Evolutionary conservation across 2,113 vertebrate genomes (phyloP).

Genomic region (Probosciger aterrimus): DNA sequence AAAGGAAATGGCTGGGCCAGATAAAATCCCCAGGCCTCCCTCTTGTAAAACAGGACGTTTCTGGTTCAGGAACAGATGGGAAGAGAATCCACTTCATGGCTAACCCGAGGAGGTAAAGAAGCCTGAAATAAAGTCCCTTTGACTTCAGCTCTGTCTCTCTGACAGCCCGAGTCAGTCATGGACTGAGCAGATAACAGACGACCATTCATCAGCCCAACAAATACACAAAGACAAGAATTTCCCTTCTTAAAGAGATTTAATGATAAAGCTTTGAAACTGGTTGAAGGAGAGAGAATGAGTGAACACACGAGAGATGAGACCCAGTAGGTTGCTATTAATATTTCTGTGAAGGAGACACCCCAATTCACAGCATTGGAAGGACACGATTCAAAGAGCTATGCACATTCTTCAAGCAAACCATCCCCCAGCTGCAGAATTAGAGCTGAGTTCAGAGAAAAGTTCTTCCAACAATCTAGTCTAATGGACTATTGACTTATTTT

Average conservation of each 20-base stretch:
- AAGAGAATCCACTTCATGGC: not conserved
- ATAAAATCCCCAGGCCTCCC: not conserved
- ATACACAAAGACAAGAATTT: constrained; percentile 57
- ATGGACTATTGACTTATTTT: not conserved
- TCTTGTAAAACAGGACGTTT: not conserved
- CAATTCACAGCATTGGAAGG: not conserved
- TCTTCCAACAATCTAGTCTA: not conserved
- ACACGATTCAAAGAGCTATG: not conserved
- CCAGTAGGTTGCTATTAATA: not conserved
- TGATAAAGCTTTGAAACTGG: constrained; percentile 10
- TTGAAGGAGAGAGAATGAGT: not conserved
- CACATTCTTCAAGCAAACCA: not conserved
- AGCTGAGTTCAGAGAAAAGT: not conserved
- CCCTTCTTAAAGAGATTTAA: constrained; percentile 25
- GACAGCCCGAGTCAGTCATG: constrained; percentile 9
- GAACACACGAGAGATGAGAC: not conserved
- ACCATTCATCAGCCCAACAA: constrained; percentile 42
- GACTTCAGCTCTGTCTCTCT: constrained; percentile 12
- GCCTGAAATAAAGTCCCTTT: constrained; percentile 25
- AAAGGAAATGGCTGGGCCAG: not conserved
- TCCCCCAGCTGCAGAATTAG: not conserved
- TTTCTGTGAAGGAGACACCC: not conserved
- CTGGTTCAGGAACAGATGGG: constrained; percentile 8
- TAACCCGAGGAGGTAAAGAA: not conserved
- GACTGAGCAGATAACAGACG: not conserved